These are phyloP conservation scores for Phrynocephalus vlangalii DNA, from an alignment of 2,797 vertebrate species.

Conservation along the genomic window DNA sequence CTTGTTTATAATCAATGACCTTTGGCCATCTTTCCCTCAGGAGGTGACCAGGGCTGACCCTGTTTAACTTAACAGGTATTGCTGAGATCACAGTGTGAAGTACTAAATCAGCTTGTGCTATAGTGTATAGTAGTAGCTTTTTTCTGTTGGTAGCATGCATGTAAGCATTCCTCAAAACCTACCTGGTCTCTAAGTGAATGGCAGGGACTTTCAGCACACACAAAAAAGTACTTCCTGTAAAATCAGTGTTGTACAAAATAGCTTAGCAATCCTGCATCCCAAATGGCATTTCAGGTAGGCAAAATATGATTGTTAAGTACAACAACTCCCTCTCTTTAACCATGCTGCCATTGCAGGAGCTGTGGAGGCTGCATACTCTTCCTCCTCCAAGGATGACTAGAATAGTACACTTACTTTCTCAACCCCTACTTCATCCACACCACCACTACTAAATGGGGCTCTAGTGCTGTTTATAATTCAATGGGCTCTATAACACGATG, in stretches of 20 bases:
- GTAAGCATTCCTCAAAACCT: neutral
- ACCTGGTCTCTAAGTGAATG: rapidly evolving
- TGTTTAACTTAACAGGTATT: constrained; percentile 45
- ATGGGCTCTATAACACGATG: no score
- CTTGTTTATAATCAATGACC: constrained; percentile 57
- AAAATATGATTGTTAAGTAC: constrained; percentile 32
- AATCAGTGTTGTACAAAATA: constrained; percentile 37
- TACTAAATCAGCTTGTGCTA: neutral
- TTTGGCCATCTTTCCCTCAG: constrained; percentile 25
- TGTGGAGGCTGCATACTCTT: neutral
- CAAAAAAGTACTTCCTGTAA: neutral
- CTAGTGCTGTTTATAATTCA: no score
- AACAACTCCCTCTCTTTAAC: constrained; percentile 24
- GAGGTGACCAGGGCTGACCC: constrained; percentile 28
- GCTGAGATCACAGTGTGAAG: constrained; percentile 45
- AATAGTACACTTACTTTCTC: neutral
- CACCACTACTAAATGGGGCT: no score
- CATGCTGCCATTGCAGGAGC: constrained; percentile 31
- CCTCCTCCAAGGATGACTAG: neutral
- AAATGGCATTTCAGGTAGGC: neutral
- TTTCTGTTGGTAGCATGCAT: neutral
- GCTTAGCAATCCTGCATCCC: constrained; percentile 8
- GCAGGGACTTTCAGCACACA: constrained; percentile 1
- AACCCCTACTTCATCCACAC: neutral
- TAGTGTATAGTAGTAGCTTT: neutral